These are phyloP conservation scores for Meteorus cinctellus DNA, from an alignment of 2,888 invertebrate species.

Conservation along the genomic window DNA sequence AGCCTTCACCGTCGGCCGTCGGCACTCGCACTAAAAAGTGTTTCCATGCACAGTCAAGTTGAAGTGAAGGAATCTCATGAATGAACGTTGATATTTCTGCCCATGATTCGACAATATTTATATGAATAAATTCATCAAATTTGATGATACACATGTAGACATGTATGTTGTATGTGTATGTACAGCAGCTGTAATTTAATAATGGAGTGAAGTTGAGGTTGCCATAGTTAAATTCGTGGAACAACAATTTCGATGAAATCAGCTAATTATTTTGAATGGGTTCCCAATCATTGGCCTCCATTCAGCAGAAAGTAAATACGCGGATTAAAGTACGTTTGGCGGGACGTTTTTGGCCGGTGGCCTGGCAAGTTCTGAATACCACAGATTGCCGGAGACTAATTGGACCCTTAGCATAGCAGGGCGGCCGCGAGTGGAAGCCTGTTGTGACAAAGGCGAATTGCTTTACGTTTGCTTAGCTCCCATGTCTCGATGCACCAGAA, in stretches of 20 bases:
- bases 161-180: neutral
- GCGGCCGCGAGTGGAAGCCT: slow-evolving; percentile 56
- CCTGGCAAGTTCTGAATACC: slow-evolving; percentile 67
- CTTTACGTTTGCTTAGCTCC: slow-evolving; percentile 28
- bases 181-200: neutral
- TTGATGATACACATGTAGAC: neutral
- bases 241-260: slow-evolving; percentile 68
- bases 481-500: slow-evolving; percentile 45
- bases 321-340: slow-evolving; percentile 67
- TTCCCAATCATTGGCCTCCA: slow-evolving; percentile 63
- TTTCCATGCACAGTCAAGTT: neutral
- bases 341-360: slow-evolving; percentile 66
- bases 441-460: slow-evolving; percentile 43
- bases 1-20: neutral
- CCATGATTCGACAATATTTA: no score
- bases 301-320: slow-evolving; percentile 40
- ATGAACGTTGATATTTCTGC: no score
- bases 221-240: slow-evolving; percentile 53
- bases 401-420: slow-evolving; percentile 70
- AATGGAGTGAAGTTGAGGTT: slow-evolving; percentile 23
- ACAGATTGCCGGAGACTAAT: slow-evolving; percentile 68
- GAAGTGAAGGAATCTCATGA: no score
- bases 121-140: no score
- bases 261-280: slow-evolving; percentile 74
- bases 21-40: neutral